Evolutionary conservation across 2,797 vertebrate species (phyloP), one percentile per base, ranked within the genome.

Genomic region (Chaunax sp.): DNA sequence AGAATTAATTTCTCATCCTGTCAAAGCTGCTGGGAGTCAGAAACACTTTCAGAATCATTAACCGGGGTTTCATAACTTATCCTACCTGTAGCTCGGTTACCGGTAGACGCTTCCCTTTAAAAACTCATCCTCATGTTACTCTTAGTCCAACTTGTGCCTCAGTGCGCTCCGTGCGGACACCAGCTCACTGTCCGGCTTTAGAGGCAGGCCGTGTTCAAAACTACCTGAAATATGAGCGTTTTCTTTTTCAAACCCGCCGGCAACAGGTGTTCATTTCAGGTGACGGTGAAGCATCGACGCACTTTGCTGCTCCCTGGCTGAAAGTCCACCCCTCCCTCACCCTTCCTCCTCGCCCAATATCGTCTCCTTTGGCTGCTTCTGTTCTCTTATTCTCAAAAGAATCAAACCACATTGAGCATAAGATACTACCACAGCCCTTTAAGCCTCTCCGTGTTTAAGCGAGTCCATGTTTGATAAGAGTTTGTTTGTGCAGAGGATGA

Each of bases 221-320:
- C 20, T 3, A 25, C 43, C 58, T 72, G 81, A 66, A 87, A 89
- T 14, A 20, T 28, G 83, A 89, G 54, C 43, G 18, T 19, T 57
- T 53, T 43, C 19, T 45, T 30, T 22, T 22, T 2, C 18, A 49
- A 50, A 28, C 14, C 64, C 69, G 40, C 59, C 1, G 78, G 58
- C 72, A 61, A 87, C 89, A 91, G 90, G 89, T 92, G 90, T 75
- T 74, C 37, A 3, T 44, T 79, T 80, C 72, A 91, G 88, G 84
- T 90, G 75, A 82, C 82, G 13, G 53, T 61, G 64, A 72, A 20
- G 56, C 61, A 23, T 33, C 28, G 65, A 60, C 71, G 59, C 51
- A 33, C 50, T 41, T 5, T 26, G 69, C 47, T 50, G 76, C 67
- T 25, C 44, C 52, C 61, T 12, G 47, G 8, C 22, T 5, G 50